Percentiles rank a stretch among this genome's conserved stretches.
Evolutionary conservation across 2,113 vertebrate species (phyloP).

Genomic region (Calyptomena viridis): DNA sequence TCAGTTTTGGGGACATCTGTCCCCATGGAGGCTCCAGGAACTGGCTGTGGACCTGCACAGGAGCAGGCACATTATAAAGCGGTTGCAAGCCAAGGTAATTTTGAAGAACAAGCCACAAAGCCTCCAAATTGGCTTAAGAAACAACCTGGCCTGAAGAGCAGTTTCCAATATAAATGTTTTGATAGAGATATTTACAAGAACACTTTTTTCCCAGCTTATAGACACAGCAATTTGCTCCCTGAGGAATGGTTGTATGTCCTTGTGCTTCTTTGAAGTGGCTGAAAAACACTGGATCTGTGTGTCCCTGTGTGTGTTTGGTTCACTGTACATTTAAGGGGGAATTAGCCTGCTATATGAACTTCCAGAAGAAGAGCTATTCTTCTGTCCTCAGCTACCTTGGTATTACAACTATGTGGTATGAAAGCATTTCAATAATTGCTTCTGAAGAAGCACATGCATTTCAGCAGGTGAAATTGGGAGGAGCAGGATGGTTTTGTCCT

Average conservation of each 20-base stretch:
- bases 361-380: background rate
- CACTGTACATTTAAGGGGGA: background rate
- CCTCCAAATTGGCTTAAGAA: background rate
- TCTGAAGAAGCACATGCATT: background rate
- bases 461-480: background rate
- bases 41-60: accelerated
- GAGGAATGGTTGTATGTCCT: background rate
- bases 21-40: background rate
- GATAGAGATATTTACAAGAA: background rate
- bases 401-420: background rate
- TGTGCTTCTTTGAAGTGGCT: background rate
- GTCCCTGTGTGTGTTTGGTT: background rate
- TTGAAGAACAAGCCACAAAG: background rate
- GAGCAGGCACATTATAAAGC: background rate
- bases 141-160: accelerated
- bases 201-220: background rate
- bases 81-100: background rate
- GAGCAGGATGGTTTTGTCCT: background rate
- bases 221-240: background rate
- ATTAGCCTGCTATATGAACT: background rate
- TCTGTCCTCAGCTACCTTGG: background rate
- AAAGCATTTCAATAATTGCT: background rate
- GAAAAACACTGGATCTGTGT: background rate
- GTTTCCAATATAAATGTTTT: background rate
- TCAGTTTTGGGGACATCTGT: background rate